Conservation (phyloP, 2,797 vertebrate species). For the Silurus aristotelis region DNA sequence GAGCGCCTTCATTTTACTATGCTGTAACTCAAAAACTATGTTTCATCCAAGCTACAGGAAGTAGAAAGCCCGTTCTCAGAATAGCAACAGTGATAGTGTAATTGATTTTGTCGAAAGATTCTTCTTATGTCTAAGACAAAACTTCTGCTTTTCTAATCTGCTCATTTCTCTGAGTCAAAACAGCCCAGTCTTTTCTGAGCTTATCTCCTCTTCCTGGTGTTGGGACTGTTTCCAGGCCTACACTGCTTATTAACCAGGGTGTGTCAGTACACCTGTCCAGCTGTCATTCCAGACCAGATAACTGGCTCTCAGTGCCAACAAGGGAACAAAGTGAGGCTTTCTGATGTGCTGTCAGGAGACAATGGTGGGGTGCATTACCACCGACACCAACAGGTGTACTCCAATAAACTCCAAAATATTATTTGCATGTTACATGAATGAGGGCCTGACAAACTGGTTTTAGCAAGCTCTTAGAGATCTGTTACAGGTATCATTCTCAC, state of each 20-base stretch:
- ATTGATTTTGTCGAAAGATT: constrained; percentile 29
- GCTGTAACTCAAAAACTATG: not conserved
- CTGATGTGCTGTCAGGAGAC: not conserved
- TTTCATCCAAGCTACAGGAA: constrained; percentile 1
- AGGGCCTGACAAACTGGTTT: not conserved
- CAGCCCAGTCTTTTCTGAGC: constrained; percentile 33
- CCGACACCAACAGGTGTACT: not conserved
- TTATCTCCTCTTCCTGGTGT: constrained; percentile 58
- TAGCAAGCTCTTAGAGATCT: not conserved
- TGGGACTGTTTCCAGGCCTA: constrained; percentile 41
- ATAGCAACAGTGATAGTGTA: constrained; percentile 40
- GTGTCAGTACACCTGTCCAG: constrained; percentile 29
- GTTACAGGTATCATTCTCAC: not conserved
- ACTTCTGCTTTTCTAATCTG: constrained; percentile 41
- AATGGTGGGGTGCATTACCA: not conserved
- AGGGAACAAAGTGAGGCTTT: not conserved
- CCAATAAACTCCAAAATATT: not conserved
- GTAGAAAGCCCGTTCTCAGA: not conserved
- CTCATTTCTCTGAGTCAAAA: not conserved
- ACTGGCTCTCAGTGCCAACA: not conserved
- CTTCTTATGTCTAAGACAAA: constrained; percentile 32
- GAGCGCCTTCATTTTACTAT: not conserved
- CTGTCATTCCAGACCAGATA: not conserved
- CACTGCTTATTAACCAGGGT: constrained; percentile 29
- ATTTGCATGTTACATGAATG: constrained; percentile 2